Percentiles rank a stretch among this genome's conserved stretches.
Evolutionary conservation across 2,113 vertebrate genomes (phyloP).

Genomic region (Cheirogaleus medius): DNA sequence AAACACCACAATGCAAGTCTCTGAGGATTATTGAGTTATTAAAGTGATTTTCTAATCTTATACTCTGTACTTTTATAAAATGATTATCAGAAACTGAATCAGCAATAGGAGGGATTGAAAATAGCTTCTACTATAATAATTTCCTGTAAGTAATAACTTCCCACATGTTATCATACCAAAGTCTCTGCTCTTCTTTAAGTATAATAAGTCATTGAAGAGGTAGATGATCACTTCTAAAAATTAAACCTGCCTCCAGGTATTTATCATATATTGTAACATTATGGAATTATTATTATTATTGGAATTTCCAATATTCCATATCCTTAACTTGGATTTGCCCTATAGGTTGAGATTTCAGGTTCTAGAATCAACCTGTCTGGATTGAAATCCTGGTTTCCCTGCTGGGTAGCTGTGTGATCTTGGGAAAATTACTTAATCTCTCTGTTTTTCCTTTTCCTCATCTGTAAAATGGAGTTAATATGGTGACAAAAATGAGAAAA

Average conservation of each 20-base stretch:
- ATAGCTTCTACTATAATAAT: not conserved
- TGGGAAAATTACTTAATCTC: not conserved
- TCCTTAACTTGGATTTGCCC: not conserved
- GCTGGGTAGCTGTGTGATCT: not conserved
- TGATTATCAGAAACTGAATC: slow-evolving; percentile 48
- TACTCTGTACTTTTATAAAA: slow-evolving; percentile 22
- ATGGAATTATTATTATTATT: not conserved
- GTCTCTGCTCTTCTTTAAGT: not conserved
- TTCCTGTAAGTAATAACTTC: not conserved
- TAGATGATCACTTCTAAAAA: not conserved
- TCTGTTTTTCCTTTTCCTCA: slow-evolving; percentile 11
- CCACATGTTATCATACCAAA: not conserved
- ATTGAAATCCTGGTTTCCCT: not conserved
- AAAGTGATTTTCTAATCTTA: slow-evolving; percentile 25
- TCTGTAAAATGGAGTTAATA: not conserved
- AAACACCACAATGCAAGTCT: not conserved
- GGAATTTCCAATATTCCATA: slow-evolving; percentile 19
- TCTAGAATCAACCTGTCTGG: not conserved
- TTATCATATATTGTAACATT: not conserved
- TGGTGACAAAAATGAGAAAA: slow-evolving; percentile 3
- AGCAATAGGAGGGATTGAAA: not conserved
- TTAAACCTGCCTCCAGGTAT: not conserved
- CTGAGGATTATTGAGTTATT: slow-evolving; percentile 40
- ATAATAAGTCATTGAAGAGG: not conserved
- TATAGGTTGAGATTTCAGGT: not conserved